Percentiles rank a stretch among this genome's conserved stretches.
Conservation (phyloP, 2,797 vertebrate species). For the Astyanax mexicanus region DNA sequence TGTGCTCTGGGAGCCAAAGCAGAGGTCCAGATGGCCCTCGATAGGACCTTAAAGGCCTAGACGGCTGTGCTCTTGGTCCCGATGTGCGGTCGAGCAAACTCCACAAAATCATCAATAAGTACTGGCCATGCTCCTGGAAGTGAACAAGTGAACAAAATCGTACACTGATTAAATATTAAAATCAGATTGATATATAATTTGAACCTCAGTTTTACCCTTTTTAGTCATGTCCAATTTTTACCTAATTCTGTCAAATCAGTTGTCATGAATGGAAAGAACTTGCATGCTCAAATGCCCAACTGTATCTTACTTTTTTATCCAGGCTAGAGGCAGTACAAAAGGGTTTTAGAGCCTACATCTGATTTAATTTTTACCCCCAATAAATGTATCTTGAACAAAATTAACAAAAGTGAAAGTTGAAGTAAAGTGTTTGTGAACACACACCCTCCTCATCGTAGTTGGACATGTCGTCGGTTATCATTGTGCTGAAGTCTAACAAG, state of each 20-base stretch:
- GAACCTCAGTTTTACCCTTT: no score
- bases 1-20: slow-evolving; percentile 83
- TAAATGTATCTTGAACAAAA: no score
- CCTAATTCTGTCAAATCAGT: no score
- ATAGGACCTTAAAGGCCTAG: slow-evolving; percentile 80
- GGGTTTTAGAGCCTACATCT: no score
- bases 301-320: no score
- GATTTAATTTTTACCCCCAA: no score
- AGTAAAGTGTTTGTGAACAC: slow-evolving; percentile 34
- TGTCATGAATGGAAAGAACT: no score
- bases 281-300: no score
- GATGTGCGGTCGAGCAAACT: slow-evolving; percentile 97
- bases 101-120: slow-evolving; percentile 98
- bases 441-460: slow-evolving; percentile 99
- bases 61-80: slow-evolving; percentile 97
- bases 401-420: not conserved
- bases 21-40: slow-evolving; percentile 77
- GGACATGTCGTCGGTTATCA: slow-evolving; percentile 99
- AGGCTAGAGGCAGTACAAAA: no score
- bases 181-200: no score
- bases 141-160: not conserved
- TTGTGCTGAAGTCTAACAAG: slow-evolving; percentile 98
- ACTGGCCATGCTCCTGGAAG: slow-evolving; percentile 93
- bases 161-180: not conserved
- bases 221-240: no score